Base-by-base conservation (phyloP, 2,113 vertebrate species). In the Pyxicephalus adspersus region DNA sequence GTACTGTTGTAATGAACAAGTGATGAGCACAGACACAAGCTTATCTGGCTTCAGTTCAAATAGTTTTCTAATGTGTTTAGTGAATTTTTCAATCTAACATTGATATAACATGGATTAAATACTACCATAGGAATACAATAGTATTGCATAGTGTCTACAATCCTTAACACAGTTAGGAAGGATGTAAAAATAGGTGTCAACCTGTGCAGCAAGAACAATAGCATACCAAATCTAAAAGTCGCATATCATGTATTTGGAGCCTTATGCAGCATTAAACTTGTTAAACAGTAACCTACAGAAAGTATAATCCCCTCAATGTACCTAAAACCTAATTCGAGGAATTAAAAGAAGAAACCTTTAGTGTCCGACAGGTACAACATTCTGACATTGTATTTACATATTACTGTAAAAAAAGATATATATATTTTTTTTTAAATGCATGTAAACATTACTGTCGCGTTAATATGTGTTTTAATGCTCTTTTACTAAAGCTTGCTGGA, bases 11-110 rank as follows among this genome's bases (percentile, higher is more conserved):
- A 45, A 13, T 45, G 9, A 45, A 13, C 8, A 45, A 45, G 38
- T 9, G 38, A 45, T 45, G 38, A 45, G 38, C 38, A 45, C 6
- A 34, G 52, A 57, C 70, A 58, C 28, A 11, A 22, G 57, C 19
- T 73, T n/a, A 9, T 31, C 28, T 57, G 70, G 52, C 52, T 15
- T 23, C 7, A 58, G 31, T 73, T 73, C 50, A 73, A 58, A 23
- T 20, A 58, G 29, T 70, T 70, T 70, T 17, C 66, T 51, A 8
- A 70, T 26, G 65, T 67, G 22, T 22, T 58, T 7, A 58, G 7
- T 58, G 5, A 58, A 23, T 50, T 31, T 72, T 58, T 34, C 19
- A 54, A 73, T 58, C 26, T 31, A 58, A 73, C 52, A 73, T 73
- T 73, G 70, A 31, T 20, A 11, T 57, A n/a, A 31, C 17, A 34